Evolutionary conservation across 1,140 invertebrate species (phyloP), one percentile per base, ranked within the genome.

Genomic region (Adoxophyes honmai): DNA sequence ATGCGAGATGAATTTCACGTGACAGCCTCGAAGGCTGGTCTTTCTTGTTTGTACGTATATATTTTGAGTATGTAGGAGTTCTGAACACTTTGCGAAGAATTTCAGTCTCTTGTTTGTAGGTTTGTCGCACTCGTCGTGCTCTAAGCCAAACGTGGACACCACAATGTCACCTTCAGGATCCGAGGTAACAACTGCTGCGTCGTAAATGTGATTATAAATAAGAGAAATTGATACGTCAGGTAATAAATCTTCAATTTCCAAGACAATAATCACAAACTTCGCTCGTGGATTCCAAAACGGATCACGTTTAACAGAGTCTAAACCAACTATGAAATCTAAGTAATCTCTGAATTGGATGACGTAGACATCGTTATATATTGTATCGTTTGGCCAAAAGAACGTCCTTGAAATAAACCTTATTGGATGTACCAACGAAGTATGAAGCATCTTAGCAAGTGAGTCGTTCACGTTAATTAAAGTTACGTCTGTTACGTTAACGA

Each of bases 241-340:
- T 18, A 48, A 18, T 52, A 57, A 36, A 52, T 55, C 53, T 9
- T 16, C 13, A 1, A 57, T 11, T 21, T 55, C 13, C 42, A 64
- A 14, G 7, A 64, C 16, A 1, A 61, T 42, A 13, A 71, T 62
- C 14, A 68, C 44, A 38, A 68, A 68, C 3, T 34, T 59, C n/a
- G 60, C 68, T 44, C 35, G 51, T 13, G 65, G 65, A 39, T 71
- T 68, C 68, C 68, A 71, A 14, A 54, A 68, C 34, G 11, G 48
- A 37, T 65, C 60, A 6, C 48, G 37, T 28, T 28, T 61, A 0
- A 61, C 52, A 21, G 55, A 13, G 8, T 52, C 37, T 6, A 70
- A 51, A 6, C 61, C 64, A 6, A 44, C 7, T 33, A 36, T 4
- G 7, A 64, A 58, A 28, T 62, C 59, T 14, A 55, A 10, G 33